Evolutionary conservation across 2,888 invertebrate genomes (phyloP).

Genomic region (Nemoura dubitans): DNA sequence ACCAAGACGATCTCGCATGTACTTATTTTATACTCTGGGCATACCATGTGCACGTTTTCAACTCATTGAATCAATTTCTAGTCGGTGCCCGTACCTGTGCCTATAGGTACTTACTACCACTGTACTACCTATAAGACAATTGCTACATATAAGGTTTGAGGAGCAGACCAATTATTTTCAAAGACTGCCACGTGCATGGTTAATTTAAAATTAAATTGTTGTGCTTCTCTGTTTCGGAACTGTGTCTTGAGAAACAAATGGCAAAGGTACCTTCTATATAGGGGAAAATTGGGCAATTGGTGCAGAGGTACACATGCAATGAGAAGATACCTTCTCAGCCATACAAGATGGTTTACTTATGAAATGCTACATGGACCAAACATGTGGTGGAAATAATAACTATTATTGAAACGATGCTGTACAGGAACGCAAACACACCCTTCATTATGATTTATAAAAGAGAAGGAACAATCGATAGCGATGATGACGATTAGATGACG

Average conservation of each 20-base stretch:
- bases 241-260: background rate
- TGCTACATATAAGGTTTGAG: background rate
- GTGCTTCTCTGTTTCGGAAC: background rate
- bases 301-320: background rate
- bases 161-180: background rate
- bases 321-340: background rate
- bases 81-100: background rate
- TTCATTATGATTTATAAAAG: constrained; percentile 14
- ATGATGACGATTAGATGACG: constrained; percentile 12
- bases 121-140: too few species aligned
- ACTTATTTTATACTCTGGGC: background rate
- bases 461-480: constrained; percentile 8
- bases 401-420: background rate
- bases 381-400: constrained; percentile 7
- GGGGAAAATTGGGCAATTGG: background rate
- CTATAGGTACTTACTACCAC: too few species aligned
- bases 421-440: constrained; percentile 19
- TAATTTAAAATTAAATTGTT: constrained; percentile 12
- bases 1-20: too few species aligned
- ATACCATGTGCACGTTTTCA: background rate
- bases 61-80: background rate
- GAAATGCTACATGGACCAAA: background rate
- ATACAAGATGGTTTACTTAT: background rate
- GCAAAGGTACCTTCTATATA: background rate
- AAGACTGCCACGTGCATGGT: background rate